phyloP scores from a whole-genome alignment of 37 sponge, comb jelly and placozoan species.

The Ianthella basta region DNA sequence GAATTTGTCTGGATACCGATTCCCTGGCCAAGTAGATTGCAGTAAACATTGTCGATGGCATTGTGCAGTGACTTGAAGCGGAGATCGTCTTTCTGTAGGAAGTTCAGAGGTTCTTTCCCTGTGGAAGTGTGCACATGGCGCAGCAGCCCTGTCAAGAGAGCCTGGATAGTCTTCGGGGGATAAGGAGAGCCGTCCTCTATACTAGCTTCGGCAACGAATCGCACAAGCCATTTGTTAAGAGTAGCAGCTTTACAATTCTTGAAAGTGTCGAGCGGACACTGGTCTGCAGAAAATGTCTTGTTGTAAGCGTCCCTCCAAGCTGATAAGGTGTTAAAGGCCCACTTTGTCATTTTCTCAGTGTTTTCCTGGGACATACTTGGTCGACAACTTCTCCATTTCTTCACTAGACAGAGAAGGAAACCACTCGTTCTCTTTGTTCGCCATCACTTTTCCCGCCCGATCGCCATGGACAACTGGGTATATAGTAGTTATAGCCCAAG shows the following conservation, averaged over 20 bases:
- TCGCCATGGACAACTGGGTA: no score
- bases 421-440: slow-evolving; percentile 5
- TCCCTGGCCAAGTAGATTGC: slow-evolving; percentile 6
- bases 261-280: background rate
- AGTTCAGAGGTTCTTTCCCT: background rate
- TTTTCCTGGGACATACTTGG: slow-evolving; percentile 12
- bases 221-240: slow-evolving; percentile 19
- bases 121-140: background rate
- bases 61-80: slow-evolving; percentile 26
- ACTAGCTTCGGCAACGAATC: slow-evolving; percentile 15
- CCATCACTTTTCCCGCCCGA: background rate
- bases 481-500: no score
- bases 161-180: slow-evolving; percentile 15
- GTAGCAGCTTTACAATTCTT: background rate
- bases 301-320: slow-evolving; percentile 1
- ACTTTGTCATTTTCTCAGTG: background rate
- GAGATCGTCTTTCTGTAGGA: slow-evolving; percentile 8
- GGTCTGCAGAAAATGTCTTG: background rate
- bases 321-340: slow-evolving; percentile 2
- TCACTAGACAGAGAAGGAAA: background rate
- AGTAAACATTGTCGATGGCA: slow-evolving; percentile 26
- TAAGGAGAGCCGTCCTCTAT: background rate
- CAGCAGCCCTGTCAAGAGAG: slow-evolving; percentile 1
- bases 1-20: background rate
- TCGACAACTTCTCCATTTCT: background rate